phyloP scores from a whole-genome alignment of 2,797 vertebrate genomes.

The Lemur catta region DNA sequence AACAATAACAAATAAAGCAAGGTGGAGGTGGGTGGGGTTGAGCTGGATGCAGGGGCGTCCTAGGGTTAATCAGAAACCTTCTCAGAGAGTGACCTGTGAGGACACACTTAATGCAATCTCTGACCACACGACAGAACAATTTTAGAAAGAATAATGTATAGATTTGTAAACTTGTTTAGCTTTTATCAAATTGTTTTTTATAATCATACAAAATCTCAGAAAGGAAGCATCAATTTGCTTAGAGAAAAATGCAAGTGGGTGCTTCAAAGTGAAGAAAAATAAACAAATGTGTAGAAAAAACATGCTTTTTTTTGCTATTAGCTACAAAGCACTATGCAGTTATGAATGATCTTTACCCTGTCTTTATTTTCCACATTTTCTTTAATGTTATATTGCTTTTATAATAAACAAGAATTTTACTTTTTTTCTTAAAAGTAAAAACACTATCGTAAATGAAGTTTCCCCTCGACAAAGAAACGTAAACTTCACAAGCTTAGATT shows the following conservation, averaged over 20 bases:
- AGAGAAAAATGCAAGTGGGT: not conserved
- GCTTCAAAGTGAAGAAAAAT: not conserved
- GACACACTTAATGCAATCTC: not conserved
- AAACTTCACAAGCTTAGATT: not conserved
- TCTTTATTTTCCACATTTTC: not conserved
- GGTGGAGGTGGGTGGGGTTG: fast-evolving
- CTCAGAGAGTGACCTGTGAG: not conserved
- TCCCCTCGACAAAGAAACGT: not conserved
- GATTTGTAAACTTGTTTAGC: not conserved
- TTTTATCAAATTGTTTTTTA: not conserved
- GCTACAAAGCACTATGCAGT: not conserved
- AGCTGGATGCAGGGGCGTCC: not conserved
- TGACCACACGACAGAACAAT: not conserved
- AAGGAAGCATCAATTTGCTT: not conserved
- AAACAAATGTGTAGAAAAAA: not conserved
- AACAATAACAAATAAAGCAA: not conserved
- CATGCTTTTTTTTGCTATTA: not conserved
- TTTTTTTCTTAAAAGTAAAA: not conserved
- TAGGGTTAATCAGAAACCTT: not conserved
- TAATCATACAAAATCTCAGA: not conserved
- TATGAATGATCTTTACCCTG: not conserved
- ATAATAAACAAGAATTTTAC: not conserved
- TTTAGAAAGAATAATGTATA: not conserved
- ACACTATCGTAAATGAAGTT: not conserved
- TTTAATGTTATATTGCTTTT: not conserved